Evolutionary conservation across 1,140 invertebrate species (phyloP).

Genomic region (Drosophila leontia): DNA sequence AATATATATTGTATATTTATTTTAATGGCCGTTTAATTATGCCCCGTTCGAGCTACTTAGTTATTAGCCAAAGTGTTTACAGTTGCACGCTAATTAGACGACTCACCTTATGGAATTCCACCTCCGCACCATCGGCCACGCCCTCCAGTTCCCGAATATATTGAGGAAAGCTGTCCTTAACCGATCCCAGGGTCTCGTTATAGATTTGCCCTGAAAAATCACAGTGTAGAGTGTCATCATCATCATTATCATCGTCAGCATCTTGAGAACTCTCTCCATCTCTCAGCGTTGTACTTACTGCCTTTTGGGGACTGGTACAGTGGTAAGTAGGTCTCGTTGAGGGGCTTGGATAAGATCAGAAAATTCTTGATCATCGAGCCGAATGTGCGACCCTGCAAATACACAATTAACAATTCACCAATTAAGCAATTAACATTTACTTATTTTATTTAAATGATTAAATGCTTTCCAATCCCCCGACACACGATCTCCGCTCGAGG

Average conservation of each 20-base stretch:
- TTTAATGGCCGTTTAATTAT: constrained; percentile 67
- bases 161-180: constrained; percentile 90
- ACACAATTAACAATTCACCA: constrained; percentile 11
- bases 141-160: constrained; percentile 94
- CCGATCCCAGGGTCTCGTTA: constrained; percentile 89
- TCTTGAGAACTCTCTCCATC: neutral
- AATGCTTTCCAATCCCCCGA: constrained; percentile 27
- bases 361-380: constrained; percentile 90
- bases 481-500: constrained; percentile 25
- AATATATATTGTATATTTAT: constrained; percentile 49
- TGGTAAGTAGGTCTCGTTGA: constrained; percentile 89
- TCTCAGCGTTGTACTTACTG: constrained; percentile 68
- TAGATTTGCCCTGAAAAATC: constrained; percentile 86
- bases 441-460: constrained; percentile 28
- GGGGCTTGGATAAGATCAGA: constrained; percentile 87
- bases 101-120: constrained; percentile 92
- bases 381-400: constrained; percentile 91
- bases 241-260: neutral
- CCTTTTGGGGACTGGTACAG: constrained; percentile 90
- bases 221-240: neutral
- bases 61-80: constrained; percentile 27
- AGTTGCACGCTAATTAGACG: constrained; percentile 42
- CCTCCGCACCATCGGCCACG: constrained; percentile 92
- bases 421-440: constrained; percentile 21
- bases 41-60: constrained; percentile 11